phyloP scores from a whole-genome alignment of 2,888 invertebrate species.

The Macrosiphum euphorbiae region DNA sequence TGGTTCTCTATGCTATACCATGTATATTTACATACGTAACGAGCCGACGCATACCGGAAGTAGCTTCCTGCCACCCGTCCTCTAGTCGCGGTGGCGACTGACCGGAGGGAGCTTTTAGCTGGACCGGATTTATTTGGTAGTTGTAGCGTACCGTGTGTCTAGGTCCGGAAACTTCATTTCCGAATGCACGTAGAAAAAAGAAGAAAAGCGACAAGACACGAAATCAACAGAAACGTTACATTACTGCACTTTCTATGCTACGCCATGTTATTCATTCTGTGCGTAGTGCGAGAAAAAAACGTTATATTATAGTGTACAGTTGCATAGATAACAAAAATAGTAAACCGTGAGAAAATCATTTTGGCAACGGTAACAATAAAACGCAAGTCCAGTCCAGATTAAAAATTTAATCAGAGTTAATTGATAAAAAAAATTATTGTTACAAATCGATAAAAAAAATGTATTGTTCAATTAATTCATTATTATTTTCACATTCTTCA shows the following conservation, averaged over 20 bases:
- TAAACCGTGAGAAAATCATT: neutral
- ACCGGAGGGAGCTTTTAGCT: conserved; percentile 5
- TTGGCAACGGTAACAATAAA: neutral
- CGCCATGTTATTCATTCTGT: neutral
- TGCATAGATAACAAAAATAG: neutral
- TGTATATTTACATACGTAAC: conserved; percentile 38
- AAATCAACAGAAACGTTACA: conserved; percentile 29
- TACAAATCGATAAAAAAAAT: no score
- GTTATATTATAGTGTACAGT: neutral
- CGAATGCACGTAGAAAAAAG: conserved; percentile 29
- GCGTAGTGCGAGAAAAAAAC: neutral
- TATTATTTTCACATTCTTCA: neutral
- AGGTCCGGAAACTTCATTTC: conserved; percentile 52
- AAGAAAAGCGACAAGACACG: conserved; percentile 22
- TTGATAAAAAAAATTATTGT: neutral
- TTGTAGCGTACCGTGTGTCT: conserved; percentile 1
- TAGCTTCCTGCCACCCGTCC: neutral
- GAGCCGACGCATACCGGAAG: conserved; percentile 11
- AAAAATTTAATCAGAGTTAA: neutral
- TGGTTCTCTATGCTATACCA: neutral
- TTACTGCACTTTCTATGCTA: conserved; percentile 20
- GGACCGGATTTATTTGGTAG: conserved; percentile 54
- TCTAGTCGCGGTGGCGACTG: neutral
- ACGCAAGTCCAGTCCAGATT: neutral
- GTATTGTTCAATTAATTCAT: no score